Percentiles rank a stretch among this genome's conserved stretches.
Evolutionary conservation across 2,888 invertebrate species (phyloP).

Genomic region (Blomia tropicalis): DNA sequence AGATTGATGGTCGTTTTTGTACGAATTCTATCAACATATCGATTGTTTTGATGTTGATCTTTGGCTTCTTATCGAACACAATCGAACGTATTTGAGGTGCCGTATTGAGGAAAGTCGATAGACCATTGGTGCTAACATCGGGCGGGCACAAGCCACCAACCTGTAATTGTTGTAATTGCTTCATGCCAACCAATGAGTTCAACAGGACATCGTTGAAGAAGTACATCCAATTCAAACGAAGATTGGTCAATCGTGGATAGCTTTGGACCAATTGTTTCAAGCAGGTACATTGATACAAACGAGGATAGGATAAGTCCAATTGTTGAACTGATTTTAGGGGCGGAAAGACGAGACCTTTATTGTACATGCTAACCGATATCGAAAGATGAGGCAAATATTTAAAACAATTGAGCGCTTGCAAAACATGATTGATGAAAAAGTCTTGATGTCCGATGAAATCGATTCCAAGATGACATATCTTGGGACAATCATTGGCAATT

Average conservation of each 20-base stretch:
- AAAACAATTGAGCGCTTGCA: conserved; percentile 5
- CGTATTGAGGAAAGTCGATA: neutral
- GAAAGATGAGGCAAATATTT: conserved; percentile 6
- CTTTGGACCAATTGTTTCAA: conserved; percentile 9
- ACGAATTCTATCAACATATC: conserved; percentile 13
- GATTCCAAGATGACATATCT: conserved; percentile 5
- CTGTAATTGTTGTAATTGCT: neutral
- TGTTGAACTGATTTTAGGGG: neutral
- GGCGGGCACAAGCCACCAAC: conserved; percentile 6
- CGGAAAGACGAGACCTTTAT: conserved; percentile 5
- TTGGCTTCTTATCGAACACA: conserved; percentile 5
- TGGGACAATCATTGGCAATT: neutral
- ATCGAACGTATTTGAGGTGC: conserved; percentile 10
- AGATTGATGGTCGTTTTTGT: neutral
- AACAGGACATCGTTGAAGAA: conserved; percentile 14
- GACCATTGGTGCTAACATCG: conserved; percentile 1
- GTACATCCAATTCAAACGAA: conserved; percentile 2
- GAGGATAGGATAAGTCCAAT: conserved; percentile 10
- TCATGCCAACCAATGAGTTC: conserved; percentile 5
- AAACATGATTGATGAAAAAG: conserved; percentile 8
- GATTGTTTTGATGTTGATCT: conserved; percentile 8
- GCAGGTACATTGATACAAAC: conserved; percentile 5
- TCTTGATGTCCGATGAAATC: conserved; percentile 16
- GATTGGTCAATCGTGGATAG: neutral
- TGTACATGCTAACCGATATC: conserved; percentile 5